Base-by-base conservation (phyloP, 1,140 invertebrate species). In the Drosophila erecta region DNA sequence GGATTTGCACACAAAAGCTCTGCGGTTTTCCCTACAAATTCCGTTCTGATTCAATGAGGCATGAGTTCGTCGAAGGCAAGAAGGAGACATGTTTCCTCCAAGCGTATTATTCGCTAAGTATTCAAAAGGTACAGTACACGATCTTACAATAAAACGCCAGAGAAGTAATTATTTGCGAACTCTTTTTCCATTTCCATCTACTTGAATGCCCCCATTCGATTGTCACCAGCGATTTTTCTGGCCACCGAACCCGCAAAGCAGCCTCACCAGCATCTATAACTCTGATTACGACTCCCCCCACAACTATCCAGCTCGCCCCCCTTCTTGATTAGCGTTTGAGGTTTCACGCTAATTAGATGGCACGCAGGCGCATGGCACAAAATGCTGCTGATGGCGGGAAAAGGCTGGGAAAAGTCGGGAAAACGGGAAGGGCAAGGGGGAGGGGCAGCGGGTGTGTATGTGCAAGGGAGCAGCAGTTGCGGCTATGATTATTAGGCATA, bases 401-500 rank as follows among this genome's bases (percentile, higher is more conserved):
- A 49, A 27, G 3, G n/a, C 4, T 30, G 41, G 1, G 20, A 30
- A 15, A 44, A 4, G 12, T 2, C 0, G 38, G 20, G 37, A 22
- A 27, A 24, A 24, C 14, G 46, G 15, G 5, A 49, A 35, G 40
- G 15, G 53, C 4, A 4, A 24, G 38, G 22, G 46, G 15, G 5
- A 43, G 46, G 40, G 15, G 53, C 24, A 8, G 30, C n/a, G 12
- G 8, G 38, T 10, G 8, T 44, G 17, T 0, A 2, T 43, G 15
- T 44, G 10, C 41, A 14, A 55, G 43, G 57, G 54, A 58, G 53
- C 54, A 67, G 56, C 56, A 61, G 56, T 58, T 83, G 58, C 46
- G 75, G 55, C 58, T 77, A 71, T 76, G 75, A 79, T 86, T 87
- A 83, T 76, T 79, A 79, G 83, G 47, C 71, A 86, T 78, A 79